phyloP scores from a whole-genome alignment of 2,113 vertebrate genomes.

The Lepus timidus region DNA sequence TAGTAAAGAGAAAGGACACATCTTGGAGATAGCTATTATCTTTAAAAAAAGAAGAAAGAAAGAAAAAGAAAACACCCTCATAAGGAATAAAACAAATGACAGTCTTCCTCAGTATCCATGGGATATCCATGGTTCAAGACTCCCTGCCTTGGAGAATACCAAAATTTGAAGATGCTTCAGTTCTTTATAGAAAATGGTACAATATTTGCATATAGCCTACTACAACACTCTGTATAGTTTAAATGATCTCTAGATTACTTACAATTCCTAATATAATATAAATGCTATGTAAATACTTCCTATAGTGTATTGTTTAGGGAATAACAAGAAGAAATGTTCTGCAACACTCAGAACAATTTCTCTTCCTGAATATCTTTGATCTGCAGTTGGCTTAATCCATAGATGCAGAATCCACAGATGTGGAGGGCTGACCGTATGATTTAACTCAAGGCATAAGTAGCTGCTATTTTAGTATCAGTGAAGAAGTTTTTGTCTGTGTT shows the following conservation, averaged over 20 bases:
- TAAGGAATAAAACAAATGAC: neutral
- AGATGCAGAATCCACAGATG: neutral
- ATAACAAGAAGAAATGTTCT: neutral
- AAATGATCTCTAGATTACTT: neutral
- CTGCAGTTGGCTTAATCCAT: neutral
- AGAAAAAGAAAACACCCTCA: neutral
- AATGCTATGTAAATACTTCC: neutral
- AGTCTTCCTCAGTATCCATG: too few relatives aligned
- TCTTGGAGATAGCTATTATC: neutral
- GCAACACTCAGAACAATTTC: neutral
- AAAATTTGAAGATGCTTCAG: neutral
- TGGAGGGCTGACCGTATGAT: neutral
- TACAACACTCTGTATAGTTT: too few relatives aligned
- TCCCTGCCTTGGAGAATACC: neutral
- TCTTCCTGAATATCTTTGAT: neutral
- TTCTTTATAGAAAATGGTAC: neutral
- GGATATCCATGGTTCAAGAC: neutral
- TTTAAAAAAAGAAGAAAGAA: neutral
- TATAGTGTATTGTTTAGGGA: neutral
- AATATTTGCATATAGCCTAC: neutral
- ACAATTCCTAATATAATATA: neutral
- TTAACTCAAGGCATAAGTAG: neutral
- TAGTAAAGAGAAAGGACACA: neutral
- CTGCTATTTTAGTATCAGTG: neutral
- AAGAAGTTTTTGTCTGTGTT: conserved; percentile 47